A percentile compares a stretch with the other conserved stretches of the same genome.
phyloP scores from a whole-genome alignment of 2,888 invertebrate species.

The Spisula solida region DNA sequence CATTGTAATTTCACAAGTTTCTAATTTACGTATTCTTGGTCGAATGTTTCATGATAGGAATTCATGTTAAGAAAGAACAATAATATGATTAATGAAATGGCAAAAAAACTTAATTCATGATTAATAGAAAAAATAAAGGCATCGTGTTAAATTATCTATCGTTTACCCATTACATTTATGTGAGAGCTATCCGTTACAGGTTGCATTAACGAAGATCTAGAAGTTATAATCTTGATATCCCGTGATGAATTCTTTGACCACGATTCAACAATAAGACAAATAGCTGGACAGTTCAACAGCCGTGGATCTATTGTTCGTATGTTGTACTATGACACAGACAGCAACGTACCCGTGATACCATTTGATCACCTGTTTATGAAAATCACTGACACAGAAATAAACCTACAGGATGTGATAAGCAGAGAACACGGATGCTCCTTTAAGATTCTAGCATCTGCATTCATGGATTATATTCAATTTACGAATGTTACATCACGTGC shows the following conservation, averaged over 20 bases:
- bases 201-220: not conserved
- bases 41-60: no score
- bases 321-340: not conserved
- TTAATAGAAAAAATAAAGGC: no score
- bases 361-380: not conserved
- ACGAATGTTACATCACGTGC: not conserved
- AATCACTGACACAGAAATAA: constrained; percentile 18
- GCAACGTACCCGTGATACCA: not conserved
- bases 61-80: no score
- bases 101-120: no score
- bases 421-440: constrained; percentile 7
- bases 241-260: not conserved
- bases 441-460: not conserved
- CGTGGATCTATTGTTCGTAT: not conserved
- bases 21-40: no score
- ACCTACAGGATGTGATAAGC: not conserved
- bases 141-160: no score
- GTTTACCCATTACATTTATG: no score
- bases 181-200: not conserved
- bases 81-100: no score
- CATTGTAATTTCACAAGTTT: no score
- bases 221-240: not conserved
- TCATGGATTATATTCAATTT: constrained; percentile 1
- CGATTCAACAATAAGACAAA: not conserved
- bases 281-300: not conserved